A percentile compares a stretch with the other conserved stretches of the same genome.
Conservation (phyloP, 2,888 invertebrate genomes). For the Timandra comae region DNA sequence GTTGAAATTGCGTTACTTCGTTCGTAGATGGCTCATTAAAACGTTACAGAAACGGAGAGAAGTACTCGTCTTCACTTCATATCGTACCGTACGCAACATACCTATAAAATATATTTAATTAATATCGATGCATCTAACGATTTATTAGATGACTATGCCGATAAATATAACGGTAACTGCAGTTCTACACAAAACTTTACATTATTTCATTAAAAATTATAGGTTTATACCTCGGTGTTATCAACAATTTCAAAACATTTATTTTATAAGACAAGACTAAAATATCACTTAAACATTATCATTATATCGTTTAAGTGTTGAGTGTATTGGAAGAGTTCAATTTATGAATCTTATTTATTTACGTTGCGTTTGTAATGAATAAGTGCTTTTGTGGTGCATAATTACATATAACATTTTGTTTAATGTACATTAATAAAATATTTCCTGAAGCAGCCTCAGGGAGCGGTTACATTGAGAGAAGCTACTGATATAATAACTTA, state of each 20-base stretch:
- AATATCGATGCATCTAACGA: conserved; percentile 23
- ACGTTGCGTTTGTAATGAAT: too few species aligned
- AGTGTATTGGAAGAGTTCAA: conserved; percentile 8
- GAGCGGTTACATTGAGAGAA: too few species aligned
- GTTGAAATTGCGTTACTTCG: conserved; percentile 7
- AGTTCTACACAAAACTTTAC: conserved; percentile 11
- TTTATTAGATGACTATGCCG: conserved; percentile 21
- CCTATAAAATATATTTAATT: conserved; percentile 13
- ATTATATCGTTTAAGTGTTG: conserved; percentile 10
- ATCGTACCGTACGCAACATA: background rate
- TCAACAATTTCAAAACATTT: too few species aligned
- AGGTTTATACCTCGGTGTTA: too few species aligned
- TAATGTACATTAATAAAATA: too few species aligned
- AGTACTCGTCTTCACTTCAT: background rate
- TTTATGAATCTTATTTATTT: conserved; percentile 8
- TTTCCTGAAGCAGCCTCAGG: too few species aligned
- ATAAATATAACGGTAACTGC: conserved; percentile 21
- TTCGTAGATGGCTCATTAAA: conserved; percentile 4
- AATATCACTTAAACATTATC: too few species aligned
- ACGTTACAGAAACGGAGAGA: conserved; percentile 7
- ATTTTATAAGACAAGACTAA: background rate
- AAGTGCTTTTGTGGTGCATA: too few species aligned
- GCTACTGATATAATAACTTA: too few species aligned
- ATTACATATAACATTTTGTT: too few species aligned
- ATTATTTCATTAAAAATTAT: conserved; percentile 19